Conservation (phyloP, 2,797 vertebrate species). For the Lycodopsis pacificus region DNA sequence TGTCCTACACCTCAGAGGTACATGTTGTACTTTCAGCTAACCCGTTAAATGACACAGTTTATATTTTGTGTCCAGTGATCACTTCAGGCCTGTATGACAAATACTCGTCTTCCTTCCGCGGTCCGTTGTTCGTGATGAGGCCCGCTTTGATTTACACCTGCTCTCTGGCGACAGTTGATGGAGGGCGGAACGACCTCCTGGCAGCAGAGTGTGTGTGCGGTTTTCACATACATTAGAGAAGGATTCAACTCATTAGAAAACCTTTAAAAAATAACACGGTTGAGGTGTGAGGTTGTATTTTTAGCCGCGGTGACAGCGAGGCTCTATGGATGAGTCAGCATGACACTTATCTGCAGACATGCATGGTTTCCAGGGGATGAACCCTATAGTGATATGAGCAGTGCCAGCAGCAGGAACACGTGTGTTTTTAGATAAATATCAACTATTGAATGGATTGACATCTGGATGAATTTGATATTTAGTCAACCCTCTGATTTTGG, state of each 20-base stretch:
- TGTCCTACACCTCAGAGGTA: too few relatives aligned
- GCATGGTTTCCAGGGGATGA: not conserved
- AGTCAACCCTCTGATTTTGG: too few relatives aligned
- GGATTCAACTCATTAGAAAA: not conserved
- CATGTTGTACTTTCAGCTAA: too few relatives aligned
- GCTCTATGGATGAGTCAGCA: not conserved
- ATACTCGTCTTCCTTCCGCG: not conserved
- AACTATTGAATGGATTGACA: too few relatives aligned
- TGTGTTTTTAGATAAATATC: too few relatives aligned
- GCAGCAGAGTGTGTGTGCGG: constrained; percentile 10
- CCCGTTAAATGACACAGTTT: not conserved
- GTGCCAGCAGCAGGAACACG: not conserved
- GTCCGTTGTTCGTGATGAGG: not conserved
- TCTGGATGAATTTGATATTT: too few relatives aligned
- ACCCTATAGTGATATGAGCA: not conserved
- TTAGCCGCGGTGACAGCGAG: not conserved
- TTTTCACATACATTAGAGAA: not conserved
- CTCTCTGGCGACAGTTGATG: constrained; percentile 23
- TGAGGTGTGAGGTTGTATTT: not conserved
- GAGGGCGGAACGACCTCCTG: constrained; percentile 36
- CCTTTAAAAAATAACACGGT: not conserved
- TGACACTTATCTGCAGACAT: not conserved
- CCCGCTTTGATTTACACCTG: constrained; percentile 47
- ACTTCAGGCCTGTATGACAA: not conserved
- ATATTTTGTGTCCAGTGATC: not conserved